Base-by-base conservation (phyloP, 2,888 invertebrate species). In the Morinoia aosen region DNA sequence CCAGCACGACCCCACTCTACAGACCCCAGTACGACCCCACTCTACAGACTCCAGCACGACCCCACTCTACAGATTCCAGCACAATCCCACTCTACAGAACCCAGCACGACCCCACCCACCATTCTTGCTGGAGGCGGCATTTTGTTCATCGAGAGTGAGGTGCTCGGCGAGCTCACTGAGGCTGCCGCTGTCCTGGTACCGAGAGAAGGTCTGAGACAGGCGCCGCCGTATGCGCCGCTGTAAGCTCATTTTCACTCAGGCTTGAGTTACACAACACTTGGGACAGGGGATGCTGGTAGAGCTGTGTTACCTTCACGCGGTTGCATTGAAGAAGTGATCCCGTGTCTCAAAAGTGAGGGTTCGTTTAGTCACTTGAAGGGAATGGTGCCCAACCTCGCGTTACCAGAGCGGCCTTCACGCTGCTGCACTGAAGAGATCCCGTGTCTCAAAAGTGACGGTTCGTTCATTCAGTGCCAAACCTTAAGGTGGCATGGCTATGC, bases 191-290 rank as follows among this genome's bases (percentile, higher is more conserved):
- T 97, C 96, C 64, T 97, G 97, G 96, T 97, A 97, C 58, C 97
- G 97, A 12, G 96, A 96, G 97, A 97, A 97, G 39, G 97, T 97
- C 96, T 97, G 97, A 40, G 97, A 97, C 91, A 97, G 97, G 90
- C 97, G 97, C 91, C 97, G 97, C 58, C 97, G 97, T 95, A 97
- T 96, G 39, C 96, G 96, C 58, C 96, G 96, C 64, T 95, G 95
- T 90, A 96, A 90, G 91, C 96, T 96, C 96, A 96, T 96, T n/a
- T 58, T 96, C 76, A 40, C 14, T 16, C 19, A 12, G 57, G 91
- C 33, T 4, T 39, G 12, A 33, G 40, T 90, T 90, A 90, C 40
- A 90, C 40, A 33, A 76, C 76, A 19, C 90, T 40, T 90, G 88
- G 88, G n/a, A 88, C n/a, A 14, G n/a, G 14, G 61, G 61, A 12